phyloP scores from a whole-genome alignment of 2,888 invertebrate species.

The Pterostichus niger region DNA sequence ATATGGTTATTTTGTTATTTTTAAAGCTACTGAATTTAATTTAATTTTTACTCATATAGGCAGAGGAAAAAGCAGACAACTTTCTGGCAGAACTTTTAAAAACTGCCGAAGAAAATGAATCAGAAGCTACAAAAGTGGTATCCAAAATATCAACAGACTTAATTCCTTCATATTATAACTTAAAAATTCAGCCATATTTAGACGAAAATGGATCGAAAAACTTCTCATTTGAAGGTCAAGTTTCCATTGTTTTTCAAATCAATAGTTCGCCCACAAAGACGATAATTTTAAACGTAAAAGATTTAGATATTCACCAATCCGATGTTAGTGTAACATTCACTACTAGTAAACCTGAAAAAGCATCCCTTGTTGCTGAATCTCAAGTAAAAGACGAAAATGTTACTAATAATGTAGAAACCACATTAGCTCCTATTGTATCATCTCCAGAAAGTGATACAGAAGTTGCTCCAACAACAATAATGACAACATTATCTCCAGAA shows the following conservation, averaged over 20 bases:
- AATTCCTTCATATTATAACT: conserved; percentile 71
- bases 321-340: conserved; percentile 71
- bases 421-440: not conserved
- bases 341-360: conserved; percentile 28
- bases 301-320: conserved; percentile 71
- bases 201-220: conserved; percentile 72
- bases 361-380: conserved; percentile 29
- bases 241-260: conserved; percentile 72
- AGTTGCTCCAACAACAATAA: not conserved
- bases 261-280: conserved; percentile 71
- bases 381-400: conserved; percentile 39
- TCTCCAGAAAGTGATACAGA: conserved; percentile 2
- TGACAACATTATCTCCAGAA: conserved; percentile 1
- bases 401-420: not conserved
- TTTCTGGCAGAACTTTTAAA: conserved; percentile 74
- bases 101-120: conserved; percentile 67
- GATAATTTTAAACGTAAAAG: conserved; percentile 73
- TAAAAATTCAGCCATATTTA: conserved; percentile 74
- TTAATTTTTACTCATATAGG: conserved; percentile 62
- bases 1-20: too few species aligned
- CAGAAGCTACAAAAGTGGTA: conserved; percentile 11
- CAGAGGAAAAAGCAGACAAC: conserved; percentile 72
- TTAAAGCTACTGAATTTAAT: too few species aligned
- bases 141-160: conserved; percentile 51
- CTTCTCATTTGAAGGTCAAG: conserved; percentile 74